These are phyloP conservation scores for Hirundichthys speculiger DNA, from an alignment of 2,113 vertebrate species.

Conservation along the genomic window DNA sequence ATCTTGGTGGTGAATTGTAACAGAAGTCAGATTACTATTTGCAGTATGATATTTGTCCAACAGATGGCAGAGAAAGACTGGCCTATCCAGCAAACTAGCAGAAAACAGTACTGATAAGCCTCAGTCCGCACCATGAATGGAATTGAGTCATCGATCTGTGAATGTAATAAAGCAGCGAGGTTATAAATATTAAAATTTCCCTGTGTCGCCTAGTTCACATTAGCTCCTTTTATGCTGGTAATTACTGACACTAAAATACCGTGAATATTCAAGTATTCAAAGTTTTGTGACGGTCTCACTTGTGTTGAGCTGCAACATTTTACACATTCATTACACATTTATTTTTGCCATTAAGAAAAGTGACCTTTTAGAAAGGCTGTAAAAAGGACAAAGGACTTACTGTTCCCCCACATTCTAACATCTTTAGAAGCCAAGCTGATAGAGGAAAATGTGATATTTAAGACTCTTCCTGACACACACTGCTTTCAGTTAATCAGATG, in stretches of 20 bases:
- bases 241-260: constrained; percentile 4
- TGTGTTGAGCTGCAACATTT: too few species aligned
- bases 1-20: neutral
- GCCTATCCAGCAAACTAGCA: neutral
- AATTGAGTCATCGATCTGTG: constrained; percentile 1
- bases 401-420: neutral
- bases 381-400: neutral
- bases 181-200: neutral
- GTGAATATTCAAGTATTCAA: constrained; percentile 7
- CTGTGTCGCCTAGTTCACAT: neutral
- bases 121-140: constrained; percentile 9
- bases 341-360: constrained; percentile 6
- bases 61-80: constrained; percentile 64
- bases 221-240: neutral
- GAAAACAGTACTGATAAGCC: neutral
- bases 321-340: neutral
- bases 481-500: too few species aligned
- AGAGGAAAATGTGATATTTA: neutral
- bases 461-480: too few species aligned
- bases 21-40: neutral
- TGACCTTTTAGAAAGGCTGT: neutral
- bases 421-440: constrained; percentile 19
- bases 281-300: too few species aligned
- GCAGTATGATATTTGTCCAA: constrained; percentile 50
- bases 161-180: neutral